Percentiles rank a stretch among this genome's conserved stretches.
phyloP scores from a whole-genome alignment of 2,113 vertebrate genomes.

The Delphinapterus leucas region DNA sequence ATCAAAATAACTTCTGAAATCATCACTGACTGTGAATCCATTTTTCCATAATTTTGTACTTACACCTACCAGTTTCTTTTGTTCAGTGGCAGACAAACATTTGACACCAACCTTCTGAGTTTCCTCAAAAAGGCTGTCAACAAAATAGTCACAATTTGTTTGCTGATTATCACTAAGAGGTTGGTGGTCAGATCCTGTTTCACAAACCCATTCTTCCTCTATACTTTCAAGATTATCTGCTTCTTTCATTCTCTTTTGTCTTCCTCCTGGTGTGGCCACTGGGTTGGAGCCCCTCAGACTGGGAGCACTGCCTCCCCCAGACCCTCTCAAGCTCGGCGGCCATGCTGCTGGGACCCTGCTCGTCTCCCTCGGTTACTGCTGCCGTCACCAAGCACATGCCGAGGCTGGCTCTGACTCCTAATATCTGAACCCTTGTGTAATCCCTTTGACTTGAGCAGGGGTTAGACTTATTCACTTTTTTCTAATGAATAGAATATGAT shows the following conservation, averaged over 20 bases:
- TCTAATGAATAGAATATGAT: not conserved
- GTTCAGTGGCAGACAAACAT: slow-evolving; percentile 71
- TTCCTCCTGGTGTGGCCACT: no score
- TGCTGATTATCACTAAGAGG: slow-evolving; percentile 64
- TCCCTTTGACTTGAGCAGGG: not conserved
- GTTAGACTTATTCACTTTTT: not conserved
- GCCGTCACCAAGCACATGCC: not conserved
- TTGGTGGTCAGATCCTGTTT: slow-evolving; percentile 60
- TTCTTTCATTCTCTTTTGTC: no score
- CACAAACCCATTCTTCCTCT: slow-evolving; percentile 72
- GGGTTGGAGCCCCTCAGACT: not conserved
- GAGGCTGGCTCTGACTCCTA: not conserved
- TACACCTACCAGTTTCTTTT: slow-evolving; percentile 88
- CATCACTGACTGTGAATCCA: slow-evolving; percentile 93
- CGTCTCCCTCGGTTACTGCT: not conserved
- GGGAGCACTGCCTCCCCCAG: rapidly evolving
- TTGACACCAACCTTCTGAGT: slow-evolving; percentile 80
- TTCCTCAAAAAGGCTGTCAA: slow-evolving; percentile 84
- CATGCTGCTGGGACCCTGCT: rapidly evolving
- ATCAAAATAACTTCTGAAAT: slow-evolving; percentile 90
- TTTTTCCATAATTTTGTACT: slow-evolving; percentile 96
- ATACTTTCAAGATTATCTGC: no score
- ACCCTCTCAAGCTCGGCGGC: rapidly evolving
- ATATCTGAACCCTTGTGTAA: rapidly evolving
- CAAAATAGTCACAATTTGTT: slow-evolving; percentile 76